These are phyloP conservation scores for Pseudeuparius sepicola DNA, from an alignment of 2,888 invertebrate species.

Conservation along the genomic window DNA sequence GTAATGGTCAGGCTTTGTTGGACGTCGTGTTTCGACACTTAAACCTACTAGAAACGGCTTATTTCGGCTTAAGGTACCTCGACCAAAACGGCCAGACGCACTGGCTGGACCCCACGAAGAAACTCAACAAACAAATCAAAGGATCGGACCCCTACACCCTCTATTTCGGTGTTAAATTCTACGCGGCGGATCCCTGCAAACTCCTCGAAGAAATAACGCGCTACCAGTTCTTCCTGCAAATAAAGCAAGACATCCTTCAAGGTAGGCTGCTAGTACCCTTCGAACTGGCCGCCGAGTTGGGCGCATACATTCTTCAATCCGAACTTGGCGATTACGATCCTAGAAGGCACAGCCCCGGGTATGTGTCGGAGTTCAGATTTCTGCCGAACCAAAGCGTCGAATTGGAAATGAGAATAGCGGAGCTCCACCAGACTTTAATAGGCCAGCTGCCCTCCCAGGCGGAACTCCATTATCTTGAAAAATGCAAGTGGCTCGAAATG, in stretches of 20 bases:
- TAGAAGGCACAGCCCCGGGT: slow-evolving; percentile 76
- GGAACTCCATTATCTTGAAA: slow-evolving; percentile 90
- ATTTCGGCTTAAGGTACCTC: slow-evolving; percentile 89
- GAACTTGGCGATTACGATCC: slow-evolving; percentile 93
- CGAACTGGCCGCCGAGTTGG: slow-evolving; percentile 84
- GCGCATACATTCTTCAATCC: slow-evolving; percentile 89
- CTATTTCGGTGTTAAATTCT: slow-evolving; percentile 96
- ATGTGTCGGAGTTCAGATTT: slow-evolving; percentile 91
- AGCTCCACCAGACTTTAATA: slow-evolving; percentile 81
- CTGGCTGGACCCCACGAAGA: slow-evolving; percentile 89
- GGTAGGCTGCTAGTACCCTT: slow-evolving; percentile 85
- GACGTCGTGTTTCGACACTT: slow-evolving; percentile 89
- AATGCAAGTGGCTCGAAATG: slow-evolving; percentile 98
- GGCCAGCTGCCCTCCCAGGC: slow-evolving; percentile 86
- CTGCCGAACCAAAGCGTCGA: slow-evolving; percentile 87
- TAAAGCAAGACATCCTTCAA: slow-evolving; percentile 92
- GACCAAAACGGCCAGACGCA: slow-evolving; percentile 94
- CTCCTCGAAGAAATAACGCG: slow-evolving; percentile 93
- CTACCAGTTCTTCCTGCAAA: slow-evolving; percentile 94
- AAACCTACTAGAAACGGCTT: slow-evolving; percentile 90
- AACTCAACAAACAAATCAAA: slow-evolving; percentile 80
- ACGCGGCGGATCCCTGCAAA: slow-evolving; percentile 94
- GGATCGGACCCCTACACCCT: slow-evolving; percentile 60
- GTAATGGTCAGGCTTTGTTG: slow-evolving; percentile 78
- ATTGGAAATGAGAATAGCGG: slow-evolving; percentile 76